Evolutionary conservation across 2,113 vertebrate species (phyloP).

Genomic region (Archocentrus centrarchus): DNA sequence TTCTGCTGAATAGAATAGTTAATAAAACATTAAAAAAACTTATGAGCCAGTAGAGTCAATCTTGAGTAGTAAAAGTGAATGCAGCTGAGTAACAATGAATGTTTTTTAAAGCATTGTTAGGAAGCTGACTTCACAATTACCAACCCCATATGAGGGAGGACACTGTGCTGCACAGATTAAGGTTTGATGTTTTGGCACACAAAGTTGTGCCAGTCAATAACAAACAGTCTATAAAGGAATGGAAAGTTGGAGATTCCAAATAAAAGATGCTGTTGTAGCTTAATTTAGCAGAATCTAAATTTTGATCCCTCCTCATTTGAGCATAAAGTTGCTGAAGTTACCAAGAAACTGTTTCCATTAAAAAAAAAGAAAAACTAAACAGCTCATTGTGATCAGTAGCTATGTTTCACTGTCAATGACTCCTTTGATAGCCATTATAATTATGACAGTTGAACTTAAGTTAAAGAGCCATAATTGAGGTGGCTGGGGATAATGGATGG

Average conservation of each 20-base stretch:
- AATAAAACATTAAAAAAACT: not conserved
- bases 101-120: not conserved
- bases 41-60: not conserved
- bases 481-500: not conserved
- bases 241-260: not conserved
- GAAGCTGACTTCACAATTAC: not conserved
- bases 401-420: not conserved
- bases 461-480: no score
- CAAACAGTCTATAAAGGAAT: not conserved
- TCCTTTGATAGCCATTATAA: not conserved
- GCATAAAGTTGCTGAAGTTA: not conserved
- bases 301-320: not conserved
- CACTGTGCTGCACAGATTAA: not conserved
- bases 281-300: not conserved
- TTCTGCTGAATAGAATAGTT: not conserved
- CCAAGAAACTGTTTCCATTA: not conserved
- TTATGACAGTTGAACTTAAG: no score
- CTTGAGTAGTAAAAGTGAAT: not conserved
- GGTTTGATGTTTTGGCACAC: not conserved
- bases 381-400: not conserved
- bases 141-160: not conserved
- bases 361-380: not conserved
- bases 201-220: not conserved
- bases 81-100: conserved; percentile 5
- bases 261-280: not conserved